Conservation (phyloP, 2,113 vertebrate genomes). For the Sceloporus undulatus region DNA sequence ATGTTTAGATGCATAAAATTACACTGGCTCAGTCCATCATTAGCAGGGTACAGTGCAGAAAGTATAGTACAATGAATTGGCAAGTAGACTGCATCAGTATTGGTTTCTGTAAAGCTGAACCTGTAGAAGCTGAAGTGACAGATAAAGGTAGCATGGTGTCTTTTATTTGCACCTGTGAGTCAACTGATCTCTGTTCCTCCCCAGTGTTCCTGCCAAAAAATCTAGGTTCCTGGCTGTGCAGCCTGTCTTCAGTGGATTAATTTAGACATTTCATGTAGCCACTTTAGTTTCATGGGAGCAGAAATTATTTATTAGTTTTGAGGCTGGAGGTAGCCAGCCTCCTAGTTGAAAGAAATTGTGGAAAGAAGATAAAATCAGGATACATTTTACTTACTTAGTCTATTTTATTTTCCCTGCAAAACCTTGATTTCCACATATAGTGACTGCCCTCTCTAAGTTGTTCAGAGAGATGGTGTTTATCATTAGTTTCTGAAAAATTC, state of each 20-base stretch:
- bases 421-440: not conserved
- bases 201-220: not conserved
- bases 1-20: not conserved
- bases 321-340: not conserved
- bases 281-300: not conserved
- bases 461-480: not conserved
- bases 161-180: not conserved
- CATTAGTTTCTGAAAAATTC: not conserved
- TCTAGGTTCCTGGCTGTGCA: not conserved
- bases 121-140: not conserved
- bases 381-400: not conserved
- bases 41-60: not conserved
- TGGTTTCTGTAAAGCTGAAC: not conserved
- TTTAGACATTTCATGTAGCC: not conserved
- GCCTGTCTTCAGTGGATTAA: not conserved
- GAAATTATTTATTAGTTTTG: slow-evolving; percentile 1
- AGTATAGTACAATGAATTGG: not conserved
- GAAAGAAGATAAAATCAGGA: not conserved
- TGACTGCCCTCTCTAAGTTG: too few relatives aligned
- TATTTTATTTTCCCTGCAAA: not conserved
- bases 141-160: too few relatives aligned
- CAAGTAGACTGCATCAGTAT: not conserved
- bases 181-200: not conserved
- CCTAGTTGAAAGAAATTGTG: not conserved
- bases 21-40: not conserved